phyloP scores from a whole-genome alignment of 2,888 invertebrate genomes.

The Melinaea marsaeus region DNA sequence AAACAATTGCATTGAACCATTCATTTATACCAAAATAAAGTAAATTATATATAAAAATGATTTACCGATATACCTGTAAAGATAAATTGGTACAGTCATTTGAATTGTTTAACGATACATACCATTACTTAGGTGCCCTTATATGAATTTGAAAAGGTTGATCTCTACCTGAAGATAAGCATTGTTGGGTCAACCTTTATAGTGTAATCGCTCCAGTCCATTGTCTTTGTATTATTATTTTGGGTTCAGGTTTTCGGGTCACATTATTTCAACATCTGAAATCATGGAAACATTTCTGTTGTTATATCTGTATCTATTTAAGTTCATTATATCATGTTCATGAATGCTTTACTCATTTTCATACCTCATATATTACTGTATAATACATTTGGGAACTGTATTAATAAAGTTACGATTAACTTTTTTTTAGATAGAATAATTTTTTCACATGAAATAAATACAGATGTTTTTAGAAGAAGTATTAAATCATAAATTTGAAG shows the following conservation, averaged over 20 bases:
- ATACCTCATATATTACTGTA: too few relatives aligned
- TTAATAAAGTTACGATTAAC: too few relatives aligned
- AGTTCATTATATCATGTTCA: background rate
- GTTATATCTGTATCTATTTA: background rate
- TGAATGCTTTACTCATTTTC: background rate
- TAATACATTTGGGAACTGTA: too few relatives aligned
- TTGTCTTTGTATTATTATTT: conserved; percentile 16
- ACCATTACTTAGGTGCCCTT: conserved; percentile 5
- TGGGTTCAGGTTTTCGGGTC: background rate
- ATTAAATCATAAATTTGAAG: too few relatives aligned
- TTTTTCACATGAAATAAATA: too few relatives aligned
- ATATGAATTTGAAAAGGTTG: conserved; percentile 16
- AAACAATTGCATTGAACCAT: too few relatives aligned
- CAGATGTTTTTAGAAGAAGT: too few relatives aligned
- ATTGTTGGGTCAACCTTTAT: conserved; percentile 14
- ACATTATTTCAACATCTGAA: conserved; percentile 4
- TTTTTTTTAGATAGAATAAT: too few relatives aligned
- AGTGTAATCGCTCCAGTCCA: conserved; percentile 5
- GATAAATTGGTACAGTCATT: conserved; percentile 3
- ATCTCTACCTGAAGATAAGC: conserved; percentile 14
- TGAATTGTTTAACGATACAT: conserved; percentile 5
- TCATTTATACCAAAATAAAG: too few relatives aligned
- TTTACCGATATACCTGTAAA: background rate
- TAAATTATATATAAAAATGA: background rate
- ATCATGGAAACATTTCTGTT: background rate